Base-by-base conservation (phyloP, 1,140 invertebrate species). In the Carposina sasakii region DNA sequence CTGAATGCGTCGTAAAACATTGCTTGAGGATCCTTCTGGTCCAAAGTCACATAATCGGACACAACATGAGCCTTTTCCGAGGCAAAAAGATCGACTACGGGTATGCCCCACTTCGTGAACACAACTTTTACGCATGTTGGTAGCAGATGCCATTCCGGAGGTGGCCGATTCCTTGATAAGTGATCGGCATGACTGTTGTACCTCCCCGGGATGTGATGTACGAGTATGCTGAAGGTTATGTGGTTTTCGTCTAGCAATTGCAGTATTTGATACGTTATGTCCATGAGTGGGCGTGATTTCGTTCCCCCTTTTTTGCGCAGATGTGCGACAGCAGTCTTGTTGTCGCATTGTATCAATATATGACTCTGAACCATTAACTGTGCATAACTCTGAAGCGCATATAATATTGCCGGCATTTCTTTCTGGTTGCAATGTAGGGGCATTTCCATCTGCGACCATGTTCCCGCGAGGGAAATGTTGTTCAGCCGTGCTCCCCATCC, bases 261-360 rank as follows among this genome's bases (percentile, higher is more conserved):
- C 4, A 10, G 15, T 15, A 33, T 13, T 8, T 13, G 8, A 33
- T 33, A 33, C 4, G 74, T 75, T 19, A 73, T 21, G 12, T 67
- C 41, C 48, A 65, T 34, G 0, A 76, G 56, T 4, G 44, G 13
- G 15, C 50, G 1, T 12, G 67, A 81, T 45, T 52, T 73, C 19
- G 68, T 73, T 3, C 73, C 71, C 4, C 71, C 68, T 49, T 76
- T 21, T 71, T 75, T 31, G 9, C 53, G 48, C 10, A 81, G 46
- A 33, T 74, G 57, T 0, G 68, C 48, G 12, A 78, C 63, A 0
- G 57, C 51, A 2, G 72, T 71, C 13, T 39, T 60, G 59, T 65
- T 81, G 71, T 81, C 71, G 48, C 60, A 63, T 42, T 76, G 74
- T 8, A 75, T 34, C 10, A 69, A 43, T 20, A 39, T 12, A 39